phyloP scores from a whole-genome alignment of 2,888 invertebrate species.

The Pristionchus japonicus region DNA sequence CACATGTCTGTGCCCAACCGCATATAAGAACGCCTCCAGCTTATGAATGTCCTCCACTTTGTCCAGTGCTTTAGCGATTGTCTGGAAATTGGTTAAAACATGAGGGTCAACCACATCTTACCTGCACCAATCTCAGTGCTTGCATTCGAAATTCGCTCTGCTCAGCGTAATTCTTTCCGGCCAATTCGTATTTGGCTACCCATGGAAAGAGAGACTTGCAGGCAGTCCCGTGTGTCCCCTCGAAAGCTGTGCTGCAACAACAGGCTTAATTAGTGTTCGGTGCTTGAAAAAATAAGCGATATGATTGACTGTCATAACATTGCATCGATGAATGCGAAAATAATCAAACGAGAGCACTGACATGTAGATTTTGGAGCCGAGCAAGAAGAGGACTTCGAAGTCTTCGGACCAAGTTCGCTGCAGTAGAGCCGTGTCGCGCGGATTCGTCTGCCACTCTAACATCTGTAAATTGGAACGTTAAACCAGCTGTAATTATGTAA shows the following conservation, averaged over 20 bases:
- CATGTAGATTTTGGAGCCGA: slow-evolving; percentile 62
- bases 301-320: too few species aligned
- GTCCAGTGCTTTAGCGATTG: slow-evolving; percentile 68
- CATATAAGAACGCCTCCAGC: slow-evolving; percentile 59
- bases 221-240: slow-evolving; percentile 62
- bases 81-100: too few species aligned
- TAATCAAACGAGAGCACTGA: neutral
- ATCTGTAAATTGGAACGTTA: neutral
- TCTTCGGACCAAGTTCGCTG: slow-evolving; percentile 72
- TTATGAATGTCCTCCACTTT: slow-evolving; percentile 72
- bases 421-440: slow-evolving; percentile 65
- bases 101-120: too few species aligned
- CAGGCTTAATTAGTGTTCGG: too few species aligned
- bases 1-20: slow-evolving; percentile 67
- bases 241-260: slow-evolving; percentile 67
- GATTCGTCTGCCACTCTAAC: slow-evolving; percentile 66
- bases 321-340: too few species aligned
- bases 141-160: slow-evolving; percentile 68
- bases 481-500: neutral
- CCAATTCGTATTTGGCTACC: slow-evolving; percentile 60
- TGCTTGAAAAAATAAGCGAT: too few species aligned
- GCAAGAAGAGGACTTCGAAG: slow-evolving; percentile 70
- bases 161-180: slow-evolving; percentile 61
- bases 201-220: slow-evolving; percentile 69
- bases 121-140: slow-evolving; percentile 71